A percentile compares a stretch with the other conserved stretches of the same genome.
Conservation (phyloP, 2,113 vertebrate species). For the human region DNA sequence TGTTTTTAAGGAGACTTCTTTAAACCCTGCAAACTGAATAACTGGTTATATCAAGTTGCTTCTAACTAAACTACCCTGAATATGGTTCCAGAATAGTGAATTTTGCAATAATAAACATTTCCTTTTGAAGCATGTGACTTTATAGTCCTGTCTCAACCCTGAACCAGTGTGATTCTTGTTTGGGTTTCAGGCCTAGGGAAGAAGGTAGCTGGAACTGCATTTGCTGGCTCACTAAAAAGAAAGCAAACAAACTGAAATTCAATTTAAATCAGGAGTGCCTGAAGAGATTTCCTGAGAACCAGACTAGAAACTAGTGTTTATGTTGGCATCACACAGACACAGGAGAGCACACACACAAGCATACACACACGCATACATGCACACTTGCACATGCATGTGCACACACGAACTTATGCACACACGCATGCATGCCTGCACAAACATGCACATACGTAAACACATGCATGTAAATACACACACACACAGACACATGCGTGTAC, state of each 20-base stretch:
- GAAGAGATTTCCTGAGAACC: not conserved
- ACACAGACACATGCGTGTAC: not conserved
- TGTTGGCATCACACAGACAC: fast-evolving
- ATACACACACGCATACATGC: not conserved
- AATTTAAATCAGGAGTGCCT: fast-evolving
- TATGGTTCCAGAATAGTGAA: not conserved
- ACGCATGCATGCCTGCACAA: fast-evolving
- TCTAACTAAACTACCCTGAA: not conserved
- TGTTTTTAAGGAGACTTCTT: not conserved
- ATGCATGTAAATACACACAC: not conserved
- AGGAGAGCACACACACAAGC: not conserved
- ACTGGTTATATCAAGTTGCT: not conserved
- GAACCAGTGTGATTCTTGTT: not conserved
- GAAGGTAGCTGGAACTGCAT: not conserved
- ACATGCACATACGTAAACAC: not conserved
- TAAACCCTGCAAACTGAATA: not conserved
- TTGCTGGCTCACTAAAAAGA: not conserved
- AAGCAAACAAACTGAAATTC: not conserved
- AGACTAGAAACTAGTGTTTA: not conserved
- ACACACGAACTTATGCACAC: not conserved
- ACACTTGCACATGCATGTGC: not conserved
- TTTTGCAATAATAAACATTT: not conserved
- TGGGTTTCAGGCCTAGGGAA: not conserved
- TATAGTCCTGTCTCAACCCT: not conserved
- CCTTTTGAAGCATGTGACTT: not conserved